phyloP scores from a whole-genome alignment of 2,797 vertebrate genomes.

The Amblyraja radiata region DNA sequence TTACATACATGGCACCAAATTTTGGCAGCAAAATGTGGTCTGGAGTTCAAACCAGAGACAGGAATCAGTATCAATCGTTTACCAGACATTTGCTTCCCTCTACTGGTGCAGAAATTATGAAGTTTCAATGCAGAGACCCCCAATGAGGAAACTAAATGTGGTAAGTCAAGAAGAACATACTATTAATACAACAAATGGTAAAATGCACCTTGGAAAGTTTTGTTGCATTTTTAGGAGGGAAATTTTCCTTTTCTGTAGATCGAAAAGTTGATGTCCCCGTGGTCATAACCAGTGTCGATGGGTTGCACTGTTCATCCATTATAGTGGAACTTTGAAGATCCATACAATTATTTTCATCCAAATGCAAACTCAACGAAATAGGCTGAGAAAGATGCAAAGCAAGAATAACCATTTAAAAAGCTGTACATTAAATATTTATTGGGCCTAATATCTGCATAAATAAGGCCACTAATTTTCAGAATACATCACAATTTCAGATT shows the following conservation, averaged over 20 bases:
- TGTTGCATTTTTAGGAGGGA: constrained; percentile 61
- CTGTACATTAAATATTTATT: not conserved
- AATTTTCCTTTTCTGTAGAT: constrained; percentile 77
- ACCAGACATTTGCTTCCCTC: not conserved
- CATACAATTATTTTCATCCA: constrained; percentile 61
- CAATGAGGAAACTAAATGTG: not conserved
- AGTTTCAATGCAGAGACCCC: too few relatives aligned
- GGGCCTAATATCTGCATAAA: not conserved
- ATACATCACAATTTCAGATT: not conserved
- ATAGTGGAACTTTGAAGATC: constrained; percentile 51
- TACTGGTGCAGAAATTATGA: not conserved
- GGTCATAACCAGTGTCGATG: constrained; percentile 62
- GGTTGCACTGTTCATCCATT: constrained; percentile 48
- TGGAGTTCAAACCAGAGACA: not conserved
- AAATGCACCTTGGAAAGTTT: constrained; percentile 70
- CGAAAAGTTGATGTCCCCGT: constrained; percentile 79
- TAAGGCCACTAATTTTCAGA: not conserved
- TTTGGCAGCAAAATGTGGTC: too few relatives aligned
- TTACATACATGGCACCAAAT: too few relatives aligned
- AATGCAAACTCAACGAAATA: constrained; percentile 73
- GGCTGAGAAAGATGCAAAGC: constrained; percentile 41
- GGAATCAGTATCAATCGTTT: not conserved
- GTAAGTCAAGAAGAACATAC: not conserved
- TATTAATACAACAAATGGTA: not conserved
- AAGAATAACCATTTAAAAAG: constrained; percentile 41